Percentiles rank a stretch among this genome's conserved stretches.
Conservation (phyloP, 2,888 invertebrate genomes). For the Ommatoiulus sabulosus region DNA sequence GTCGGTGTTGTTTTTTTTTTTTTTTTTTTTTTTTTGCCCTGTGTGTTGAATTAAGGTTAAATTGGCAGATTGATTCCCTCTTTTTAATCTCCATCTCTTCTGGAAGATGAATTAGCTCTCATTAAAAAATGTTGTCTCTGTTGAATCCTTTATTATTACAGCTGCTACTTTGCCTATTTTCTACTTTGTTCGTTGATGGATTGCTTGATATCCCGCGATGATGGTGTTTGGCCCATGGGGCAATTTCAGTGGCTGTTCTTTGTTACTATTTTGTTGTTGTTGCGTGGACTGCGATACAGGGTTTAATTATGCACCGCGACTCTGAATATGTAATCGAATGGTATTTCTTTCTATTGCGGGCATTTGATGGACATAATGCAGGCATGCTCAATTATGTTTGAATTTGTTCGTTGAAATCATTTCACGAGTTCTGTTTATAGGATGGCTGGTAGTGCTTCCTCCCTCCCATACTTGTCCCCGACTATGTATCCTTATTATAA, state of each 20-base stretch:
- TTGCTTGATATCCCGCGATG: conserved; percentile 31
- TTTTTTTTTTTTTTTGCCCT: not conserved
- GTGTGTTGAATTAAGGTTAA: conserved; percentile 1
- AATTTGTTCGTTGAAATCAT: not conserved
- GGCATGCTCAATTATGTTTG: not conserved
- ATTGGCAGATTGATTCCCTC: conserved; percentile 40
- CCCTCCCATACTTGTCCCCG: too few relatives aligned
- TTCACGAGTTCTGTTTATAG: not conserved
- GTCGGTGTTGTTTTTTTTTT: too few relatives aligned
- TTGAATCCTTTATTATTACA: conserved; percentile 30
- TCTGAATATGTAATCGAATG: not conserved
- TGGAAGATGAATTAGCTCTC: conserved; percentile 43
- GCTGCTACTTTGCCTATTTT: conserved; percentile 28
- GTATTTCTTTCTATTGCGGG: not conserved
- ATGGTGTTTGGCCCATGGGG: conserved; percentile 11
- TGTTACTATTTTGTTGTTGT: conserved; percentile 12
- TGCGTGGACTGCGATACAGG: not conserved
- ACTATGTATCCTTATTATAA: not conserved
- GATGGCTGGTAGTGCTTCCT: not conserved
- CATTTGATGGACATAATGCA: not conserved
- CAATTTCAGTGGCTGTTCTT: not conserved
- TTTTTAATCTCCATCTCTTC: conserved; percentile 32
- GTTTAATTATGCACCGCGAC: not conserved
- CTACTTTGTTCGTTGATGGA: conserved; percentile 26
- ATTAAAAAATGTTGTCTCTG: conserved; percentile 42